Conservation (phyloP, 2,113 vertebrate species). For the Otocyon megalotis region DNA sequence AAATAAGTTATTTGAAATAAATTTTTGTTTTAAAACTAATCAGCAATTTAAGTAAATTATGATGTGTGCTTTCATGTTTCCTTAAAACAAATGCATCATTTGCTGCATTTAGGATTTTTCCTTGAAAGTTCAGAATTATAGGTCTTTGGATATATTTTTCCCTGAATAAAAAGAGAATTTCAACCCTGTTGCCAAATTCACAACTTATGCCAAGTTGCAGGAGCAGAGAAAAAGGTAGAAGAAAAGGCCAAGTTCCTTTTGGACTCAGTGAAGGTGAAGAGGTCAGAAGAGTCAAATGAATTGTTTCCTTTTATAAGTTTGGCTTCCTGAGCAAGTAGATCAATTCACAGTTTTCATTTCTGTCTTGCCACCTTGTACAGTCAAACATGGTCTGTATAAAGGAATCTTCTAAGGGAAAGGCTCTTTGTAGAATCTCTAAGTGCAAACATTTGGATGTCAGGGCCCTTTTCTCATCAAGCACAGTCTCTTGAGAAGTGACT, state of each 20-base stretch:
- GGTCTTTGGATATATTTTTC: conserved; percentile 11
- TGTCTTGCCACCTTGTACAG: neutral
- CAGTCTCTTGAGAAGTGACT: neutral
- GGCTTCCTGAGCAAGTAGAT: conserved; percentile 29
- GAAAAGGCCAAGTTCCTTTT: conserved; percentile 26
- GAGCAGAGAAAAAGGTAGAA: neutral
- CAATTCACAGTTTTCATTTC: conserved; percentile 37
- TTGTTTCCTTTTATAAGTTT: conserved; percentile 52
- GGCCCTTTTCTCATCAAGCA: neutral
- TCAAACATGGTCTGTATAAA: neutral
- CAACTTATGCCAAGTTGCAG: conserved; percentile 52
- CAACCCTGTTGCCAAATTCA: conserved; percentile 42
- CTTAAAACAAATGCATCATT: conserved; percentile 32
- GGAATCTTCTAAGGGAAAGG: neutral
- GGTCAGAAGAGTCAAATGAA: conserved; percentile 52
- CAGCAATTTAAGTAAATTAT: neutral
- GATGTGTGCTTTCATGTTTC: neutral
- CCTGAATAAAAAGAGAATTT: conserved; percentile 21
- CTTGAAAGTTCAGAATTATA: conserved; percentile 57
- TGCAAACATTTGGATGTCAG: neutral
- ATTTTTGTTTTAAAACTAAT: conserved; percentile 12
- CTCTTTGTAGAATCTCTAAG: neutral
- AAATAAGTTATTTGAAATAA: conserved; percentile 42
- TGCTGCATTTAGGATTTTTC: neutral
- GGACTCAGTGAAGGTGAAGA: conserved; percentile 28